Percentiles rank a stretch among this genome's conserved stretches.
Evolutionary conservation across 2,888 invertebrate species (phyloP).

Genomic region (Melieria omissa): DNA sequence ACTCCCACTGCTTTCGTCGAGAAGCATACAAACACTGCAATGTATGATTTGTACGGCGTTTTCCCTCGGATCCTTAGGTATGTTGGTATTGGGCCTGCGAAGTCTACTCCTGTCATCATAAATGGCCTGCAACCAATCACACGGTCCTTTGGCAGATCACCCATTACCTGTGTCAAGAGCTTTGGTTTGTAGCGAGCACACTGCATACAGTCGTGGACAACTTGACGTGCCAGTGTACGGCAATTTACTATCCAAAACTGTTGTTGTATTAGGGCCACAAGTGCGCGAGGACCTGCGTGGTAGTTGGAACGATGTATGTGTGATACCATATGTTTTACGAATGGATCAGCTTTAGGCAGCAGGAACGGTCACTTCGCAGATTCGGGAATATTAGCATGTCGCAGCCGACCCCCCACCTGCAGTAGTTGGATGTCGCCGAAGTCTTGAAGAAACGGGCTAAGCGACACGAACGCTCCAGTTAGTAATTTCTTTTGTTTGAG

Average conservation of each 20-base stretch:
- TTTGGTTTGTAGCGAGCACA: slow-evolving; percentile 31
- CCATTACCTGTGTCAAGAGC: slow-evolving; percentile 32
- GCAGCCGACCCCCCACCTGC: no score
- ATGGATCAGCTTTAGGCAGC: no score
- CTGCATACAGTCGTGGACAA: slow-evolving; percentile 14
- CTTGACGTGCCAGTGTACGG: slow-evolving; percentile 13
- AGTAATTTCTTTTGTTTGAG: not conserved
- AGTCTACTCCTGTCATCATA: slow-evolving; percentile 21
- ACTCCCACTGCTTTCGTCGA: slow-evolving; percentile 33
- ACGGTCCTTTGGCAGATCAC: slow-evolving; percentile 30
- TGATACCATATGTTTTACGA: no score
- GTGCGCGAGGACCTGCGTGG: no score
- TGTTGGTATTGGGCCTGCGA: slow-evolving; percentile 21
- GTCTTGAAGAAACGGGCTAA: slow-evolving; percentile 28
- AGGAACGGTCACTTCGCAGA: no score
- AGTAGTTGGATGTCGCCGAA: no score
- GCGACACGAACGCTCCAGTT: slow-evolving; percentile 9
- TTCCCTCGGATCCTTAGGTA: slow-evolving; percentile 32
- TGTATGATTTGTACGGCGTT: slow-evolving; percentile 5
- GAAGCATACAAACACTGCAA: slow-evolving; percentile 26
- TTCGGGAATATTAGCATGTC: no score
- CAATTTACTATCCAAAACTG: no score
- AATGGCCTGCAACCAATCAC: slow-evolving; percentile 17
- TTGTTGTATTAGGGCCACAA: no score
- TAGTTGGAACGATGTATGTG: no score